Conservation (phyloP, 2,113 vertebrate species). For the Sakesphorus luctuosus region DNA sequence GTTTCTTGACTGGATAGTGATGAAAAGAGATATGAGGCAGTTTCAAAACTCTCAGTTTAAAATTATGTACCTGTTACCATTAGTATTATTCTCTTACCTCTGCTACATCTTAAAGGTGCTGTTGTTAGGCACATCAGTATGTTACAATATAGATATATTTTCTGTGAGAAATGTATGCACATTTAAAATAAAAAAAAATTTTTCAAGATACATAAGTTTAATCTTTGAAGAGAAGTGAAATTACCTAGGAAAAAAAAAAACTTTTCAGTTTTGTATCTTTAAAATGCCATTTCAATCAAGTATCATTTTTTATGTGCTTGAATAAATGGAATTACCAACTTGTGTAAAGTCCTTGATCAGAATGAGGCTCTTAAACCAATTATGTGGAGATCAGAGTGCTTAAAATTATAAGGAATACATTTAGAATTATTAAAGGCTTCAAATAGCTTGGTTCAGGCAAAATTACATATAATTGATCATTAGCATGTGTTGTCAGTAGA, state of each 20-base stretch:
- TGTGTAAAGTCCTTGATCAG: conserved; percentile 46
- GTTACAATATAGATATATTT: neutral
- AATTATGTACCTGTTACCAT: neutral
- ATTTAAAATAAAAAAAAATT: conserved; percentile 6
- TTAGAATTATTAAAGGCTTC: conserved; percentile 63
- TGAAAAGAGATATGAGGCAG: neutral
- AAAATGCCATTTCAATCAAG: conserved; percentile 59
- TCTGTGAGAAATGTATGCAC: neutral
- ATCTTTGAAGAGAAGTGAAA: neutral
- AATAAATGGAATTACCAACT: conserved; percentile 60
- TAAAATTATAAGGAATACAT: conserved; percentile 53
- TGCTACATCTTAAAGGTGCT: neutral
- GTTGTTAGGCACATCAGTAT: neutral
- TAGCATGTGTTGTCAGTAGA: conserved; percentile 40
- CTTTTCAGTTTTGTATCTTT: conserved; percentile 15
- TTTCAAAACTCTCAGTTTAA: neutral
- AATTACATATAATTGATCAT: conserved; percentile 63
- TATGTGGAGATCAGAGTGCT: conserved; percentile 58
- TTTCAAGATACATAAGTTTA: neutral
- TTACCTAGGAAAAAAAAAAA: neutral
- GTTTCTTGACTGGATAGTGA: neutral
- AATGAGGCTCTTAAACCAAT: conserved; percentile 67
- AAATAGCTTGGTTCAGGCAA: conserved; percentile 46
- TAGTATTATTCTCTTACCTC: neutral
- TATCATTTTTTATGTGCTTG: conserved; percentile 32